Base-by-base conservation (phyloP, 2,113 vertebrate species). In the Raja brachyura region DNA sequence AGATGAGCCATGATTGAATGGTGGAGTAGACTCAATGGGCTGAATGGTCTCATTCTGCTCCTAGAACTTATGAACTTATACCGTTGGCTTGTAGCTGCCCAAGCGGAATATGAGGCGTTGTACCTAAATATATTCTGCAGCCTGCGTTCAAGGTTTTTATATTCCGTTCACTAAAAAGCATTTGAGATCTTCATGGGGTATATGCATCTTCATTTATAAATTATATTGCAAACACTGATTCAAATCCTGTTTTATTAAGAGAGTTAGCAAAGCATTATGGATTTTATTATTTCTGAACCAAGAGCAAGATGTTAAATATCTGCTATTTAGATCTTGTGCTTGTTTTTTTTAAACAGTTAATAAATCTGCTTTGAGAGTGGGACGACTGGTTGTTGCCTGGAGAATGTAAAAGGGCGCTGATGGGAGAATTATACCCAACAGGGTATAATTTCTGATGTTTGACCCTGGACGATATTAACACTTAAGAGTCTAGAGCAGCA, bases 111-210 rank as follows among this genome's bases (percentile, higher is more conserved):
- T 48, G 39, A 48, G 39, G 39, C 39, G 11, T 22, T n/a, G 61
- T 54, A 61, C 10, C 1, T 54, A 59, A 85, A 61, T 85, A 59
- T 16, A 86, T 86, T n/a, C 83, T 86, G 56, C 59, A 86, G 83
- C 11, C 83, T 61, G 83, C 13, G 59, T n/a, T 86, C 56, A 61
- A 63, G 56, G 13, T 18, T 86, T 48, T 61, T 0, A 31, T 63
- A 31, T 86, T n/a, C 83, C 83, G 63, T 85, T 85, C 10, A 61
- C 59, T 85, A 85, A 56, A 85, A 85, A 61, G 28, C 54, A 85
- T 10, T 81, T 81, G 11, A 61, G 61, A 63, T 25, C 56, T 63
- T 63, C 28, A 63, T 6, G 56, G 22, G 11, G 56, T 85, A 28
- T 13, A 85, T 61, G 28, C 54, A 28, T 16, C 59, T 14, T 16